Percentiles rank a stretch among this genome's conserved stretches.
Conservation (phyloP, 2,113 vertebrate species). For the Dicaeum eximium region DNA sequence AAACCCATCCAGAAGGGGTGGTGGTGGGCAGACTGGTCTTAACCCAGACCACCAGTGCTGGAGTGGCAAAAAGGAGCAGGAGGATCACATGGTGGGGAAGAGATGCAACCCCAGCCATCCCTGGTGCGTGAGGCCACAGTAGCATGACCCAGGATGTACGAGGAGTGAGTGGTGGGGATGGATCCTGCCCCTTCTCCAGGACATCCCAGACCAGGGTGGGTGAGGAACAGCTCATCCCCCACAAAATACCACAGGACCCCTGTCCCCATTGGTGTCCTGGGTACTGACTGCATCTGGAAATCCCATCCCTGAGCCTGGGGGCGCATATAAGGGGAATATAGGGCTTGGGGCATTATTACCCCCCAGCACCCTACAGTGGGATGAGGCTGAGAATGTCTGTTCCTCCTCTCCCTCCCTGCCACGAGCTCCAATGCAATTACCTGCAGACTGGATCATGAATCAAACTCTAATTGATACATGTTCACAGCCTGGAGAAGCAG, state of each 20-base stretch:
- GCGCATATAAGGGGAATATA: fast-evolving
- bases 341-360: background rate
- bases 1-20: background rate
- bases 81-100: background rate
- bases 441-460: background rate
- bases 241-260: background rate
- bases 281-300: background rate
- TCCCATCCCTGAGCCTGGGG: fast-evolving
- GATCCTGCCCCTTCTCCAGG: background rate
- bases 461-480: slow-evolving; percentile 7
- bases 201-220: background rate
- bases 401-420: background rate
- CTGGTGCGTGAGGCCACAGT: fast-evolving
- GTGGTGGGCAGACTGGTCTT: background rate
- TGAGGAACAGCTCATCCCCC: background rate
- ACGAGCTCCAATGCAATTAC: background rate
- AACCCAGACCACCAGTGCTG: background rate
- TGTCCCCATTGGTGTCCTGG: background rate
- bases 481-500: background rate
- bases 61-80: background rate
- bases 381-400: background rate
- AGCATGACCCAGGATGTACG: background rate
- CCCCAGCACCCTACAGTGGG: background rate
- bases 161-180: background rate
- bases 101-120: background rate